phyloP scores from a whole-genome alignment of 2,888 invertebrate species.

The Meganola albula region DNA sequence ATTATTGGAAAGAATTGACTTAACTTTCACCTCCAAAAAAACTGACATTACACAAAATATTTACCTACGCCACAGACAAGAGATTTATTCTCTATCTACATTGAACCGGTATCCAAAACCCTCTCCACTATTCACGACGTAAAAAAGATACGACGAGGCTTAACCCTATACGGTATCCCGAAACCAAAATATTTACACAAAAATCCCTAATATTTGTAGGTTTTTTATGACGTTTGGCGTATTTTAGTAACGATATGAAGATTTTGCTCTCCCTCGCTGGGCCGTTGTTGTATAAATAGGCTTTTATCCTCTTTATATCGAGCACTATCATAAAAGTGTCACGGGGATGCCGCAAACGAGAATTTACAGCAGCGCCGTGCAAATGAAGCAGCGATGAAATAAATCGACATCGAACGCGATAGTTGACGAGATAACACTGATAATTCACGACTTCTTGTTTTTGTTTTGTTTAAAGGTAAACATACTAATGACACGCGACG shows the following conservation, averaged over 20 bases:
- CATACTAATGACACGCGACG: too few relatives aligned
- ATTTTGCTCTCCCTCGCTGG: conserved; percentile 25
- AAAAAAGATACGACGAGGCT: background rate
- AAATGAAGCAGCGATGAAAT: conserved; percentile 64
- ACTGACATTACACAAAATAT: too few relatives aligned
- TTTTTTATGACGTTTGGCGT: conserved; percentile 22
- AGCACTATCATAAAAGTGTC: conserved; percentile 72
- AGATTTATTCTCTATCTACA: too few relatives aligned
- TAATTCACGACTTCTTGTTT: conserved; percentile 46
- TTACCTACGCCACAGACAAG: too few relatives aligned
- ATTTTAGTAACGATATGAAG: conserved; percentile 27
- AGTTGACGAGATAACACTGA: conserved; percentile 57
- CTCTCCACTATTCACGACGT: background rate
- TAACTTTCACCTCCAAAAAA: too few relatives aligned
- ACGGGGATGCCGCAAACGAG: conserved; percentile 65
- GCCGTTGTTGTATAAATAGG: conserved; percentile 43
- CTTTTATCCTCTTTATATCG: conserved; percentile 52
- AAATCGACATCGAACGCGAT: conserved; percentile 52
- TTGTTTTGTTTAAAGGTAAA: conserved; percentile 35
- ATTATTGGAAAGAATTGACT: too few relatives aligned
- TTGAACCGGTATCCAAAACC: too few relatives aligned
- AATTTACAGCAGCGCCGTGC: conserved; percentile 63
- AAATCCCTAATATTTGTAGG: conserved; percentile 1
- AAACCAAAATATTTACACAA: conserved; percentile 8
- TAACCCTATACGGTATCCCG: background rate